phyloP scores from a whole-genome alignment of 2,888 invertebrate species.

The Cerceris rybyensis region DNA sequence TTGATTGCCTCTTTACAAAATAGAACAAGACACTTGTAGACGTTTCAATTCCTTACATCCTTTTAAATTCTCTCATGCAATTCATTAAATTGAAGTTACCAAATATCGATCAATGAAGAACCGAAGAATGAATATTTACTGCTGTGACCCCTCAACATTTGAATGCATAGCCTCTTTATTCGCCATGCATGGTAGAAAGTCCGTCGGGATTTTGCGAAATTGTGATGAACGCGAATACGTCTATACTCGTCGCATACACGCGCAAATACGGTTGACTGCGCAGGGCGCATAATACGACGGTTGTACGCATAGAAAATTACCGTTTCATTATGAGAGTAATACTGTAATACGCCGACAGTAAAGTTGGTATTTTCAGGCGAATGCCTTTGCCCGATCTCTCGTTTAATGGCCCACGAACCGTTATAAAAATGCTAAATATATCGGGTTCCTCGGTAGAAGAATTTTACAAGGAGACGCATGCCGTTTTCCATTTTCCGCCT shows the following conservation, averaged over 20 bases:
- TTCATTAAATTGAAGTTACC: no score
- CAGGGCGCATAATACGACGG: slow-evolving; percentile 7
- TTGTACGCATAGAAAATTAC: slow-evolving; percentile 6
- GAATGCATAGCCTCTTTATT: slow-evolving; percentile 55
- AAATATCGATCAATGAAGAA: no score
- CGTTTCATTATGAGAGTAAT: slow-evolving; percentile 19
- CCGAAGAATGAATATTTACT: no score
- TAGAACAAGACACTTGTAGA: background rate
- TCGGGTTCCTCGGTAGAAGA: no score
- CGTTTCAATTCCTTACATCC: background rate
- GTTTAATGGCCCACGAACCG: background rate
- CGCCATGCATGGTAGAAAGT: slow-evolving; percentile 64
- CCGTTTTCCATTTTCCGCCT: no score
- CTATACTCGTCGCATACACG: slow-evolving; percentile 43
- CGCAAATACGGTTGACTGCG: slow-evolving; percentile 50
- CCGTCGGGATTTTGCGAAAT: slow-evolving; percentile 53
- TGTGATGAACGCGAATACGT: slow-evolving; percentile 39
- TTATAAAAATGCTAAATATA: background rate
- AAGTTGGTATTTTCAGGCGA: background rate
- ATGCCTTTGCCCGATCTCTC: background rate
- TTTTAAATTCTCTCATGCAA: no score
- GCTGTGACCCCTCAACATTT: slow-evolving; percentile 26
- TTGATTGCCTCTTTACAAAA: no score
- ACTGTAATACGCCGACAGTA: slow-evolving; percentile 2
- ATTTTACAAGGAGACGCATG: no score